Evolutionary conservation across 2,113 vertebrate genomes (phyloP), one percentile per base, ranked within the genome.

Genomic region (Scomber japonicus): DNA sequence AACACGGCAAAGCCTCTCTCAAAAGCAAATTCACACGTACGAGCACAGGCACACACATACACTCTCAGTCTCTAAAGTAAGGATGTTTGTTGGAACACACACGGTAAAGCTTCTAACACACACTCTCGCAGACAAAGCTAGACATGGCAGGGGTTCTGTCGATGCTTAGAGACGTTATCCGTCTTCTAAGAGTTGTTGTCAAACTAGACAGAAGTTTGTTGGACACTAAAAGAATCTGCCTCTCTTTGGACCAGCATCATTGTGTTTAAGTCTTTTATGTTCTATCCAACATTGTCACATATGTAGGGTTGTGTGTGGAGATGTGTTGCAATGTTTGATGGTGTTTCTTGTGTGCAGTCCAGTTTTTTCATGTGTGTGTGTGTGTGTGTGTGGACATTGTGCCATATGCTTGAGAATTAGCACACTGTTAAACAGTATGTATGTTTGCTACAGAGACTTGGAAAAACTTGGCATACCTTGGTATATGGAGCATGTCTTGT

Each of bases 111-210:
- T 69, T 73, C 61, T 48, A 70, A 80, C 78, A 78, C 82, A 68
- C 67, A 69, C 81, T 80, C 63, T 67, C 78, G 59, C 74, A 77
- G 62, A 81, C 82, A 88, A 80, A 92, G 74, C 83, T 83, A 72
- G 71, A 72, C 84, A 88, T 94, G 91, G 91, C 90, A 91, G 63
- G 21, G 73, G 51, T 92, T 90, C 93, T 90, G 90, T 86, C 46
- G 48, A 79, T 61, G 66, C 87, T 86, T 66, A 64, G 57, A 83
- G 80, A 89, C 82, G 64, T 90, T 84, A 87, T 89, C 92, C 84
- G 31, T 89, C 75, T 89, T 83, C 85, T 83, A 84, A 87, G 84
- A 91, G 87, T 91, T 89, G 77, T 86, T 84, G 85, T 91, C 81
- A 76, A 86, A 91, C 84, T 80, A 70, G 59, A 88, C 75, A 81